phyloP scores from a whole-genome alignment of 2,888 invertebrate genomes.

The Spatulosminthurus flaviceps region DNA sequence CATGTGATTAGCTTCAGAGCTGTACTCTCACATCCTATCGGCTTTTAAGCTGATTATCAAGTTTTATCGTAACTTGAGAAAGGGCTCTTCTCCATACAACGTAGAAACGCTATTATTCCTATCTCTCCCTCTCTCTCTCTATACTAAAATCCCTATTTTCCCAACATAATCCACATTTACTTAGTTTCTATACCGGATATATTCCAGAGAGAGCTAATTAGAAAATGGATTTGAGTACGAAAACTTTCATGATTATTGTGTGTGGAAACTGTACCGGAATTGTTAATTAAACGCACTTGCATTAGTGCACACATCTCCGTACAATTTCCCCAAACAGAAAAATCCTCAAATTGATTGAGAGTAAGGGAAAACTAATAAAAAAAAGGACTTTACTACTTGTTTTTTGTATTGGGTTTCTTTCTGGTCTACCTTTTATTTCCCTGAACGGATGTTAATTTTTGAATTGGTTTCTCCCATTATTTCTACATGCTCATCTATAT shows the following conservation, averaged over 20 bases:
- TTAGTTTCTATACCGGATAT: background rate
- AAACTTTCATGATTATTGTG: too few relatives aligned
- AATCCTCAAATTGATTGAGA: too few relatives aligned
- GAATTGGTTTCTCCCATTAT: background rate
- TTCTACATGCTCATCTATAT: too few relatives aligned
- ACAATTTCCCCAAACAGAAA: too few relatives aligned
- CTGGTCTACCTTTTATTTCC: background rate
- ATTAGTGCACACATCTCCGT: too few relatives aligned
- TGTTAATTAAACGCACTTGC: too few relatives aligned
- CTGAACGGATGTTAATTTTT: background rate
- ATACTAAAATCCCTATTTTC: background rate
- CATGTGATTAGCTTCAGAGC: background rate
- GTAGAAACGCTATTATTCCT: too few relatives aligned
- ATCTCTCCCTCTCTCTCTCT: too few relatives aligned
- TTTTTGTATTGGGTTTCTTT: background rate
- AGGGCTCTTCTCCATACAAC: background rate
- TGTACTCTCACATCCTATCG: background rate
- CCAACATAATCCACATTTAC: background rate
- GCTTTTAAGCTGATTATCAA: constrained; percentile 18
- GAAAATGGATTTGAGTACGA: background rate
- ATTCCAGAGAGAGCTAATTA: constrained; percentile 4
- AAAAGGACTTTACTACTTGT: background rate
- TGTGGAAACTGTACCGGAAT: too few relatives aligned
- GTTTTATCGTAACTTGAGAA: background rate
- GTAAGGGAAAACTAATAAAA: too few relatives aligned